These are phyloP conservation scores for Spodoptera littoralis DNA, from an alignment of 2,888 invertebrate species.

Conservation along the genomic window DNA sequence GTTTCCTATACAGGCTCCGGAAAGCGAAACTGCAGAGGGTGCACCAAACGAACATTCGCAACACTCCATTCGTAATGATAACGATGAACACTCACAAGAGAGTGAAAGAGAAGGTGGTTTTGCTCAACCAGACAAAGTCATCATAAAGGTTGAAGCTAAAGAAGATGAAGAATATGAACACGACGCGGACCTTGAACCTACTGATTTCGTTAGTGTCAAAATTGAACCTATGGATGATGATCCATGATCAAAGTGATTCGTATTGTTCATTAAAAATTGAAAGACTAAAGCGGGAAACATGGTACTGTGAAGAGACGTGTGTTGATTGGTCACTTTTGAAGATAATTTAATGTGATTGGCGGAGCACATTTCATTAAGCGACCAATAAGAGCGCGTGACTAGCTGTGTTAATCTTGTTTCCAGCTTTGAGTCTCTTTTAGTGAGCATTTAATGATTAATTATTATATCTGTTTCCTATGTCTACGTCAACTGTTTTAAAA, in stretches of 20 bases:
- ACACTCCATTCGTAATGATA: slow-evolving; percentile 9
- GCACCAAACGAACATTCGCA: slow-evolving; percentile 15
- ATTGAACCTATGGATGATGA: slow-evolving; percentile 77
- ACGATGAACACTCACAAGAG: slow-evolving; percentile 32
- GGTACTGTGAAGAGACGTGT: no score
- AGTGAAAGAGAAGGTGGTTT: slow-evolving; percentile 35
- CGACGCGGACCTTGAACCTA: slow-evolving; percentile 72
- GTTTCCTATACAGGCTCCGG: background rate
- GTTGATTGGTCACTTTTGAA: no score
- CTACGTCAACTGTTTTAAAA: no score
- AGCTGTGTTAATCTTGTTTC: no score
- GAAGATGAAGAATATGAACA: slow-evolving; percentile 47
- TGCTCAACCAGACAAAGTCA: slow-evolving; percentile 35
- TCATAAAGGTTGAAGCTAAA: slow-evolving; percentile 48
- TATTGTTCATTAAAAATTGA: background rate
- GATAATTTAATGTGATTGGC: no score
- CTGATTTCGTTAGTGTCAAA: slow-evolving; percentile 84
- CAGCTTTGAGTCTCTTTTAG: no score
- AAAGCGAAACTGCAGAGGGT: slow-evolving; percentile 20
- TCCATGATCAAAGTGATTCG: background rate
- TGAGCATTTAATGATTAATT: no score
- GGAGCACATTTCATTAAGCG: no score
- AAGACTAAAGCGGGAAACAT: background rate
- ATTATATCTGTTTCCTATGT: no score
- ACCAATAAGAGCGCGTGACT: no score